A percentile compares a stretch with the other conserved stretches of the same genome.
Conservation (phyloP, 2,113 vertebrate genomes). For the Natator depressus region DNA sequence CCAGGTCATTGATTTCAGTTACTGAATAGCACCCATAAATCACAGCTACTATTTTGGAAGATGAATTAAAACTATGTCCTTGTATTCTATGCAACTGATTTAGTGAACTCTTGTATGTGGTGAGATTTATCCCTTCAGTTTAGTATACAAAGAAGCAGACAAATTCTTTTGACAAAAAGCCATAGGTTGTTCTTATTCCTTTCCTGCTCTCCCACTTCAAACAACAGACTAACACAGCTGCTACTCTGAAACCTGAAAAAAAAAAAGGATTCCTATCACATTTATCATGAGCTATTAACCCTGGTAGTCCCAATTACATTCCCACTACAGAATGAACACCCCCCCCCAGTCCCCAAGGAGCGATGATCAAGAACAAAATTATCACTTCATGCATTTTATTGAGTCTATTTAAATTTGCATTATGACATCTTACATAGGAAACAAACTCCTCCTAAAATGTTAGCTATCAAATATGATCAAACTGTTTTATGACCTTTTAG, state of each 20-base stretch:
- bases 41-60: background rate
- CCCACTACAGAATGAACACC: constrained; percentile 25
- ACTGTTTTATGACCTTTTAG: constrained; percentile 61
- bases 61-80: background rate
- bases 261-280: background rate
- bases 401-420: constrained; percentile 78
- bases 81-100: background rate
- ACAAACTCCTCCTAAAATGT: constrained; percentile 77
- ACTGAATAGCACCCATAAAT: rapidly evolving
- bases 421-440: constrained; percentile 81
- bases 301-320: background rate
- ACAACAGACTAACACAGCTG: background rate
- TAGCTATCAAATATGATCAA: constrained; percentile 70
- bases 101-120: background rate
- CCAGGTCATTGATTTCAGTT: rapidly evolving
- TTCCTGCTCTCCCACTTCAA: background rate
- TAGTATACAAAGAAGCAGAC: background rate
- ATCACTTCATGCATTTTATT: constrained; percentile 85
- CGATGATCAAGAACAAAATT: constrained; percentile 76
- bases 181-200: background rate
- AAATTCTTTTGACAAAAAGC: background rate
- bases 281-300: background rate
- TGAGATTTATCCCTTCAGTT: background rate
- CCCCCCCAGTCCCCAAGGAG: constrained; percentile 50
- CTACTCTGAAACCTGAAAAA: too few relatives aligned